phyloP scores from a whole-genome alignment of 2,888 invertebrate species.

The Melanargia galathea region DNA sequence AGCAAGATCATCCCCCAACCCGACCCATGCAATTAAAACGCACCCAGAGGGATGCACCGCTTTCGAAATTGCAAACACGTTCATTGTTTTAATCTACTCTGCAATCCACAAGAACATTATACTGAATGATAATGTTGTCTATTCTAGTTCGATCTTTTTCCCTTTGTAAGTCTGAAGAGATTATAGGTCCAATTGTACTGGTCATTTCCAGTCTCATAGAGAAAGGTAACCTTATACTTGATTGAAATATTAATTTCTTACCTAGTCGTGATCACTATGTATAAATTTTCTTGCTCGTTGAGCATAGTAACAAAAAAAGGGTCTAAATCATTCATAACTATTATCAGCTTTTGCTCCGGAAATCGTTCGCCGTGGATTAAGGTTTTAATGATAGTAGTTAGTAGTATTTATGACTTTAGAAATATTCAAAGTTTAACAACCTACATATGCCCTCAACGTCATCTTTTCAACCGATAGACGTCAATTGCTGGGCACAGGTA shows the following conservation, averaged over 20 bases:
- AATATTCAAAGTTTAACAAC: too few relatives aligned
- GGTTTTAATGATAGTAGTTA: too few relatives aligned
- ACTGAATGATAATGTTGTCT: conserved; percentile 56
- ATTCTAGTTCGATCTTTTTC: conserved; percentile 51
- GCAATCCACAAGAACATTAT: conserved; percentile 63
- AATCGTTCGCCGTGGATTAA: too few relatives aligned
- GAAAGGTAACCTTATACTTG: conserved; percentile 59
- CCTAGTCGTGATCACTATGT: conserved; percentile 44
- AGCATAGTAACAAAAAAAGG: neutral
- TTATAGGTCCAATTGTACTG: conserved; percentile 49
- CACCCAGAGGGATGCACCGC: conserved; percentile 77
- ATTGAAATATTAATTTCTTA: conserved; percentile 71
- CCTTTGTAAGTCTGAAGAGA: conserved; percentile 35
- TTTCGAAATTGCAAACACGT: conserved; percentile 77
- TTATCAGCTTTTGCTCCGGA: conserved; percentile 23
- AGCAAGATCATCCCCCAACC: conserved; percentile 49
- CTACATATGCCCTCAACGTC: too few relatives aligned
- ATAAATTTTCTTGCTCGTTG: conserved; percentile 39
- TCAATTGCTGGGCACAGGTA: too few relatives aligned
- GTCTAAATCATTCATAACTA: too few relatives aligned
- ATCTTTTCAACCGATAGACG: too few relatives aligned
- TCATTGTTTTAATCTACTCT: conserved; percentile 78
- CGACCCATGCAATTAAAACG: conserved; percentile 77
- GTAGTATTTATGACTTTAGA: too few relatives aligned
- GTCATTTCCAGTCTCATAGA: conserved; percentile 49